Percentiles rank a stretch among this genome's conserved stretches.
phyloP scores from a whole-genome alignment of 2,113 vertebrate species.

The Apodemus sylvaticus region DNA sequence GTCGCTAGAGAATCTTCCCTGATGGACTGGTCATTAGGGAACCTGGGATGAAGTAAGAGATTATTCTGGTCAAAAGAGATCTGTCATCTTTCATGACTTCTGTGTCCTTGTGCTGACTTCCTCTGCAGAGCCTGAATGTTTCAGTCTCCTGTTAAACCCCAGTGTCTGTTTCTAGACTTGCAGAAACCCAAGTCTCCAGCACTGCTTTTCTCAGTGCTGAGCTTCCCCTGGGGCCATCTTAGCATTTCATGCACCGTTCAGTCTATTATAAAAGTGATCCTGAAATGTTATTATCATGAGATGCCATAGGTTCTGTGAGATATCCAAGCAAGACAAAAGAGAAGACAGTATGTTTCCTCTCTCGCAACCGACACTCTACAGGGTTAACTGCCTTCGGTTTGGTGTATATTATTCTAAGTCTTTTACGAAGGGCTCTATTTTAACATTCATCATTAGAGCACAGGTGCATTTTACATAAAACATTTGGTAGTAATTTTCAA shows the following conservation, averaged over 20 bases:
- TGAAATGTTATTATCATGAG: constrained; percentile 45
- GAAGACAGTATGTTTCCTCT: background rate
- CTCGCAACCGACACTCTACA: background rate
- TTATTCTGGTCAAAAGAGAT: background rate
- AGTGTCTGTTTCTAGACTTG: background rate
- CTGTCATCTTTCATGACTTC: background rate
- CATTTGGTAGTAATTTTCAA: constrained; percentile 11
- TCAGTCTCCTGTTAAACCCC: constrained; percentile 30
- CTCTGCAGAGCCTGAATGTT: background rate
- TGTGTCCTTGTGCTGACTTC: background rate
- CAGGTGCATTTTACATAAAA: constrained; percentile 17
- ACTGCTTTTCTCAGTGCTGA: constrained; percentile 24
- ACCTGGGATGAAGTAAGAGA: background rate
- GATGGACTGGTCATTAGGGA: background rate
- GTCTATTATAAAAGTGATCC: constrained; percentile 64
- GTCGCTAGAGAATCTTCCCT: background rate
- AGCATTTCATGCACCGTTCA: constrained; percentile 27
- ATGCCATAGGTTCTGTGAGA: constrained; percentile 57
- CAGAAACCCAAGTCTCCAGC: constrained; percentile 38
- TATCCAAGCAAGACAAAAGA: constrained; percentile 44
- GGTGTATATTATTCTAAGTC: background rate
- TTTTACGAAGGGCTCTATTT: constrained; percentile 11
- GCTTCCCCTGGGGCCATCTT: constrained; percentile 44
- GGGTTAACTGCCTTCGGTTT: background rate
- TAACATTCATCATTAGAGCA: background rate